Percentiles rank a stretch among this genome's conserved stretches.
These are phyloP conservation scores for Drosophila falleni DNA, from an alignment of 2,888 invertebrate species.

Conservation along the genomic window DNA sequence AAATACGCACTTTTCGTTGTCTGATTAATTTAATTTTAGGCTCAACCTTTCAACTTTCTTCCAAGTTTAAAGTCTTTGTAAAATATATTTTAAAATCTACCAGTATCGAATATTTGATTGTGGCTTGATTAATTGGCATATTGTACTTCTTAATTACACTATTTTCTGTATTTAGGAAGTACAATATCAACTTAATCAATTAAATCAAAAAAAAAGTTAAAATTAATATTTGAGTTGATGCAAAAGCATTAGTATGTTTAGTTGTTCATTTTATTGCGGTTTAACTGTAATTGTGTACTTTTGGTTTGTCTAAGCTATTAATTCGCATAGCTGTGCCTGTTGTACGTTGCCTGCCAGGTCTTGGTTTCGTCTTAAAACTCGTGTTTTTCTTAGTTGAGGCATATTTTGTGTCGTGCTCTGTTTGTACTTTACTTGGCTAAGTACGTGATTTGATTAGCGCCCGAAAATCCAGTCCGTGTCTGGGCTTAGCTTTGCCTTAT, in stretches of 20 bases:
- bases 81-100: no score
- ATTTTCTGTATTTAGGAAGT: no score
- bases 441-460: slow-evolving; percentile 81
- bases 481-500: slow-evolving; percentile 44
- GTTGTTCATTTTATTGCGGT: slow-evolving; percentile 3
- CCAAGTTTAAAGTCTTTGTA: no score
- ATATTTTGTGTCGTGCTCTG: slow-evolving; percentile 33
- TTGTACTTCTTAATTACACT: background rate
- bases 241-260: no score
- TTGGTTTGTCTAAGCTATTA: slow-evolving; percentile 68
- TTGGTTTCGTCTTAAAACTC: slow-evolving; percentile 45
- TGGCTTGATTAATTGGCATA: no score
- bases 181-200: no score
- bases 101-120: no score
- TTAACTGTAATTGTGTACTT: slow-evolving; percentile 43
- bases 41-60: no score
- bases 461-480: slow-evolving; percentile 62
- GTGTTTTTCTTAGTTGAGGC: slow-evolving; percentile 30
- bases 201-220: no score
- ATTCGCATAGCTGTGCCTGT: slow-evolving; percentile 62
- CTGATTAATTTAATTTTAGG: no score
- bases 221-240: background rate
- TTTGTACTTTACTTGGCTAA: slow-evolving; percentile 78
- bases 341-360: slow-evolving; percentile 27
- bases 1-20: no score